Percentiles rank a stretch among this genome's conserved stretches.
phyloP scores from a whole-genome alignment of 2,888 invertebrate species.

The Hydropsyche betteni region DNA sequence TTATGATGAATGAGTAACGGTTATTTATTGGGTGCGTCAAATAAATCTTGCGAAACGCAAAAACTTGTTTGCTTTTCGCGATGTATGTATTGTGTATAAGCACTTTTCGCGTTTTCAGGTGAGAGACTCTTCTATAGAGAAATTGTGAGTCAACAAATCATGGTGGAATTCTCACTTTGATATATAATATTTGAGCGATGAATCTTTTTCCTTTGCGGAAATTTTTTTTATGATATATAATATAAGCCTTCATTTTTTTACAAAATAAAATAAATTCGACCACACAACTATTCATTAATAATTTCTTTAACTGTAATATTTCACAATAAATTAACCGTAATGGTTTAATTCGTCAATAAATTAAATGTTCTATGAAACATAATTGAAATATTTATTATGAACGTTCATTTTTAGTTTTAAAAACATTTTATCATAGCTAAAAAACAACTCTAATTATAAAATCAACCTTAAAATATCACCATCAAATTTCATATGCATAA shows the following conservation, averaged over 20 bases:
- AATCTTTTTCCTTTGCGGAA: too few species aligned
- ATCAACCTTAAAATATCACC: neutral
- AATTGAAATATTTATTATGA: too few species aligned
- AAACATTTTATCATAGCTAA: neutral
- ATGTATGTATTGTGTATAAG: neutral
- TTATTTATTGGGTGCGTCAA: conserved; percentile 23
- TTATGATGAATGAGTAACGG: conserved; percentile 22
- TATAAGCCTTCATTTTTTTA: too few species aligned
- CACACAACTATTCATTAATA: neutral
- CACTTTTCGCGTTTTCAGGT: too few species aligned
- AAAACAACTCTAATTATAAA: neutral
- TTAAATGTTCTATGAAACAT: too few species aligned
- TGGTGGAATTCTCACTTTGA: too few species aligned
- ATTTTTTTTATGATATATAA: too few species aligned
- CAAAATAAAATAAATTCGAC: neutral
- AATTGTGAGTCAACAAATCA: too few species aligned
- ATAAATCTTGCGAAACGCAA: conserved; percentile 12
- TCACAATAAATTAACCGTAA: too few species aligned
- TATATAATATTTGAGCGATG: too few species aligned
- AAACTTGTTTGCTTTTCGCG: conserved; percentile 6
- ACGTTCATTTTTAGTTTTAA: neutral
- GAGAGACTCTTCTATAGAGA: too few species aligned
- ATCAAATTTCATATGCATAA: neutral
- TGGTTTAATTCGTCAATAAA: too few species aligned
- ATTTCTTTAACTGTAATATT: neutral